A percentile compares a stretch with the other conserved stretches of the same genome.
phyloP scores from a whole-genome alignment of 2,888 invertebrate genomes.

The Phyllotreta striolata region DNA sequence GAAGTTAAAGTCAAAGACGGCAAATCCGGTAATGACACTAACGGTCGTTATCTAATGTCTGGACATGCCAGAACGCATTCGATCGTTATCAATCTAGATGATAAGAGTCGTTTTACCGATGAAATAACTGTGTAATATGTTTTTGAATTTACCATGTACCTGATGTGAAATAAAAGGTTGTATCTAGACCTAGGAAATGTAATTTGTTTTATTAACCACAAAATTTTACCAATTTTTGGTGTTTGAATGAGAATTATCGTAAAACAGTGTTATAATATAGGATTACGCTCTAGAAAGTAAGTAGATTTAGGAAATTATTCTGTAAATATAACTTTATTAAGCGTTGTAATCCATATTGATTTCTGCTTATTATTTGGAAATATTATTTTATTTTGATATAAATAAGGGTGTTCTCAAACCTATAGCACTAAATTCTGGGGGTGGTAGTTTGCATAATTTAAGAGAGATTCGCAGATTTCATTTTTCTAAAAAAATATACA shows the following conservation, averaged over 20 bases:
- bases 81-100: conserved; percentile 82
- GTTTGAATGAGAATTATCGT: not conserved
- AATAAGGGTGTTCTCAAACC: no score
- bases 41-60: conserved; percentile 62
- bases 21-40: conserved; percentile 49
- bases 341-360: no score
- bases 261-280: not conserved
- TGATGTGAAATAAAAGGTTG: conserved; percentile 45
- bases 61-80: conserved; percentile 78
- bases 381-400: no score
- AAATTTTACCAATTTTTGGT: not conserved
- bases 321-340: no score
- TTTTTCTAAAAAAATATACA: no score
- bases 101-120: conserved; percentile 82
- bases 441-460: no score
- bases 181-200: conserved; percentile 30
- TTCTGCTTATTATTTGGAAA: no score
- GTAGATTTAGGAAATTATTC: no score
- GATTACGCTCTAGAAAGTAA: not conserved
- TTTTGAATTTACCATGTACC: conserved; percentile 47
- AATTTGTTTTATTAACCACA: conserved; percentile 15
- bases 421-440: no score
- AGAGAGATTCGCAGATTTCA: no score
- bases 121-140: conserved; percentile 75
- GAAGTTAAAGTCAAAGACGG: conserved; percentile 41